Conservation (phyloP, 2,113 vertebrate species). For the Calidris pygmaea region DNA sequence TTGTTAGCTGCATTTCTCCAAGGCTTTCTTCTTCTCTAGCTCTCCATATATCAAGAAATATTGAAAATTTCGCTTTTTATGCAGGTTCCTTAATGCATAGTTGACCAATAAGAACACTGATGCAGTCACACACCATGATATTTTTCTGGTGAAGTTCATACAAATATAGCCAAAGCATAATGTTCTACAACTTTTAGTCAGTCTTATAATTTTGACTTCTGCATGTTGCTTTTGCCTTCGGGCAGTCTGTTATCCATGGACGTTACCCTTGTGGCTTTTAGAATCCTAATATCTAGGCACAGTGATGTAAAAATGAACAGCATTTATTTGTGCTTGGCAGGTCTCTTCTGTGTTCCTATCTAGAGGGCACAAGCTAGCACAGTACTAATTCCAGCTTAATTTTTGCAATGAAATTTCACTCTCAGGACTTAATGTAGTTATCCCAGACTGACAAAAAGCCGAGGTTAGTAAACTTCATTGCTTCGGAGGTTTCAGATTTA, state of each 20-base stretch:
- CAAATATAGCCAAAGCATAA: background rate
- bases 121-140: rapidly evolving
- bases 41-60: background rate
- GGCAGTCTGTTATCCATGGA: background rate
- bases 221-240: background rate
- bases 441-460: background rate
- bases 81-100: background rate
- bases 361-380: background rate
- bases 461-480: background rate
- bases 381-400: background rate
- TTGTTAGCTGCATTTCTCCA: background rate
- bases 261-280: background rate
- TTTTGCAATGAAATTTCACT: background rate
- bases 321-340: background rate
- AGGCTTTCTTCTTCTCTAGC: background rate
- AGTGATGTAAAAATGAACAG: background rate
- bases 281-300: background rate
- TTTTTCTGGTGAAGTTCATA: background rate
- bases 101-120: background rate
- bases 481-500: background rate
- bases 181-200: background rate
- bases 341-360: background rate
- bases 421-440: background rate
- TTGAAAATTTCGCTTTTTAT: background rate
- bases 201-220: background rate